These are phyloP conservation scores for Salmo trutta DNA, from an alignment of 2,797 vertebrate species.

Conservation along the genomic window DNA sequence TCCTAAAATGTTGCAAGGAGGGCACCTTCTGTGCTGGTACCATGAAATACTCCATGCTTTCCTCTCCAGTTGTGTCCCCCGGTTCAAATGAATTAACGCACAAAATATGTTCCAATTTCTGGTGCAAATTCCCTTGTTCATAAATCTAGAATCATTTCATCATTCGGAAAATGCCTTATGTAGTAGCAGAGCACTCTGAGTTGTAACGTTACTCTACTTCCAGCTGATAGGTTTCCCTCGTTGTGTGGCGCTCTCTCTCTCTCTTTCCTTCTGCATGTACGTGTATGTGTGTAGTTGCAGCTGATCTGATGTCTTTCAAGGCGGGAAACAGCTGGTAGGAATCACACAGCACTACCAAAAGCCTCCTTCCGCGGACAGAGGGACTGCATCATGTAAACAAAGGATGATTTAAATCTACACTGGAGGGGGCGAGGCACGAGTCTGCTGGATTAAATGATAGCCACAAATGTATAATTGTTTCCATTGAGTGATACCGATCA, in stretches of 20 bases:
- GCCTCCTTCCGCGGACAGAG: constrained; percentile 83
- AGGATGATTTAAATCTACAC: constrained; percentile 39
- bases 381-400: constrained; percentile 93
- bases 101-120: constrained; percentile 26
- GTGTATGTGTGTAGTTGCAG: constrained; percentile 80
- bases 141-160: constrained; percentile 31
- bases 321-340: constrained; percentile 99
- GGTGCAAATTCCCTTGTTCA: constrained; percentile 39
- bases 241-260: constrained; percentile 70
- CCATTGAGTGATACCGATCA: background rate
- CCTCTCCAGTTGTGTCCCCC: constrained; percentile 70
- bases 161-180: constrained; percentile 27
- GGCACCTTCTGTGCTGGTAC: constrained; percentile 97
- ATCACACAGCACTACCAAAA: constrained; percentile 84
- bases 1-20: constrained; percentile 95
- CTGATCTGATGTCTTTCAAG: constrained; percentile 94
- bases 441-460: constrained; percentile 10
- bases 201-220: constrained; percentile 83
- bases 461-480: background rate
- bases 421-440: background rate
- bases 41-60: constrained; percentile 98
- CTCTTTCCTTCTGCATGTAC: constrained; percentile 57
- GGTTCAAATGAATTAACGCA: constrained; percentile 20
- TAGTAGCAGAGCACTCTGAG: constrained; percentile 69
- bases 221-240: constrained; percentile 85